Percentiles rank a stretch among this genome's conserved stretches.
Conservation (phyloP, 1,140 invertebrate species). For the Musca domestica region DNA sequence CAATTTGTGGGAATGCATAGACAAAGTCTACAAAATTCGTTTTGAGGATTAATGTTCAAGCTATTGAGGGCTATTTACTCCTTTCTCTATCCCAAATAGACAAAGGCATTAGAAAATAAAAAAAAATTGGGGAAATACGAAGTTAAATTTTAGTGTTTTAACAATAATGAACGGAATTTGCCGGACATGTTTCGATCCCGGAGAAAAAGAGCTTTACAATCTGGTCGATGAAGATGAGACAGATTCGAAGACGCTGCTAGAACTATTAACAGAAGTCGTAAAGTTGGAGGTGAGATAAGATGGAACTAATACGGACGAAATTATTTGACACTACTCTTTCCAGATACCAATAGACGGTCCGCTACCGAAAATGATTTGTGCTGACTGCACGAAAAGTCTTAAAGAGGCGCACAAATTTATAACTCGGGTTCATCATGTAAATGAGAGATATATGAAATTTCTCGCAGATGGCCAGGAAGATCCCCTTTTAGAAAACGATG, state of each 20-base stretch:
- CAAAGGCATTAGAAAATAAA: too few relatives aligned
- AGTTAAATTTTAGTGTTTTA: too few relatives aligned
- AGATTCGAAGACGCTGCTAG: neutral
- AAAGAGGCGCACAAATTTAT: neutral
- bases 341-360: neutral
- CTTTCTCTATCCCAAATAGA: too few relatives aligned
- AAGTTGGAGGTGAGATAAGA: neutral
- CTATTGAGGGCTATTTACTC: too few relatives aligned
- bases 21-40: too few relatives aligned
- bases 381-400: neutral
- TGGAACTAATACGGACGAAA: neutral
- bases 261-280: neutral
- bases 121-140: too few relatives aligned
- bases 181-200: conserved; percentile 11
- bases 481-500: neutral
- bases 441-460: neutral
- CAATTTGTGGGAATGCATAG: too few relatives aligned
- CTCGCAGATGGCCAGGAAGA: neutral
- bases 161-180: neutral
- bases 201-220: neutral
- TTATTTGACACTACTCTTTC: neutral
- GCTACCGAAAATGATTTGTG: neutral
- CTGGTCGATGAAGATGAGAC: neutral
- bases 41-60: too few relatives aligned
- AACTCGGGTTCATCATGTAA: neutral